Evolutionary conservation across 2,113 vertebrate species (phyloP), one percentile per base, ranked within the genome.

Genomic region (Corydoras sp.): DNA sequence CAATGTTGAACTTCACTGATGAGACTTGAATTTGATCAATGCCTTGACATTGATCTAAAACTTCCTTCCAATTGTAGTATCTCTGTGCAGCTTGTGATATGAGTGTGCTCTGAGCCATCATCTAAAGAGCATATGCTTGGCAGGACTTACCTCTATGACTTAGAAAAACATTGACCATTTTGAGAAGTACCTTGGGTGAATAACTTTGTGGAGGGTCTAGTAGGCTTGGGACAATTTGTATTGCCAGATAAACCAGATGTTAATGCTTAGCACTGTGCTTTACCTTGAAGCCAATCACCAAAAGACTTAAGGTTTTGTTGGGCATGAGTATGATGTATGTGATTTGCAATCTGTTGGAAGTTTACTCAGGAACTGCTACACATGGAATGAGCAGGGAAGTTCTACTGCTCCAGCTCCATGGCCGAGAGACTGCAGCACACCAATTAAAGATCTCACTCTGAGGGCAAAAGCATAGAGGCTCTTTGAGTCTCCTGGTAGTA

Each of bases 1-100:
- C 61, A 62, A 62, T 48, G 14, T 62, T 43, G 12, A 62, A 62
- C 14, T 14, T 62, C 43, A 62, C 61, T 43, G 61, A 62, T 15
- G 31, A 62, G 24, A 31, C 62, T 24, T 64, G 35, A 18, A 50
- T 12, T 50, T 64, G 62, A 9, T 50, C 43, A 43, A 50, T 64
- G n/a, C 43, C 5, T 62, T 62, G 31, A 30, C 35, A 14, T 53
- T 6, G 13, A 53, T 53, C 9, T 14, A 24, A 24, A 24, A 24
- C 18, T 24, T 24, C 18, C 18, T 24, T 24, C 18, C 35, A 43
- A 8, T 43, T 43, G 35, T 43, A 43, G 35, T 43, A 53, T 53
- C 10, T 53, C 13, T 24, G 1, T 53, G 13, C 51, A 14, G 51
- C 51, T 53, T 53, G 51, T 53, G 51, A 53, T 53, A 53, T 53